Base-by-base conservation (phyloP, 1,140 invertebrate genomes). In the Pseudomyrmex gracilis region DNA sequence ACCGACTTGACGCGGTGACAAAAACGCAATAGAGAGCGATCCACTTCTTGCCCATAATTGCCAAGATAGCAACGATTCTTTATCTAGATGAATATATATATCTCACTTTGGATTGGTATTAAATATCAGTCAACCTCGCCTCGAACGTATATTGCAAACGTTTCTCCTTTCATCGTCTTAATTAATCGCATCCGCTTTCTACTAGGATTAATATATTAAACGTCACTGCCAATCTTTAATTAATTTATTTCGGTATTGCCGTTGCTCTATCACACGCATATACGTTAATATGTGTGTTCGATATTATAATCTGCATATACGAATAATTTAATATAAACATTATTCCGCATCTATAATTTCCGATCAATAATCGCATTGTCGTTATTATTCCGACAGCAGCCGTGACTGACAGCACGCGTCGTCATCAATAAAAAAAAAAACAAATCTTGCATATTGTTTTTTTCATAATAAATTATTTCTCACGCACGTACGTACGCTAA, bases 111-210 rank as follows among this genome's bases (percentile, higher is more conserved):
- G n/a, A 15, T 13, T 70, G n/a, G 20, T 7, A 51, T 3, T 51
- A 68, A 58, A 55, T 78, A 78, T 70, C 64, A 70, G 17, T 58
- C 64, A 80, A 58, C 43, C 43, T 15, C 66, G 45, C 12, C n/a
- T 78, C 60, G n/a, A 60, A 60, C 3, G 17, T 43, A 34, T 34
- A 15, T 49, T 61, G 22, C 73, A 15, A 47, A 68, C 17, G 51
- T 22, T 22, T 80, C 76, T 80, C 66, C 43, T 70, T 58, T 80
- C 76, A 58, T 47, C n/a, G 43, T 60, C 66, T 80, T 80, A 80
- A 80, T 80, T 71, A 80, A 70, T 80, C 4, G 12, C 66, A 80
- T 71, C 43, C 66, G 76, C 53, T 80, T 80, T 71, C 66, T 58
- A 80, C 7, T 58, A 5, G 34, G 5, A 34, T 53, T 22, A 58